These are phyloP conservation scores for Zaprionus nigranus DNA, from an alignment of 1,140 invertebrate species.

Conservation along the genomic window DNA sequence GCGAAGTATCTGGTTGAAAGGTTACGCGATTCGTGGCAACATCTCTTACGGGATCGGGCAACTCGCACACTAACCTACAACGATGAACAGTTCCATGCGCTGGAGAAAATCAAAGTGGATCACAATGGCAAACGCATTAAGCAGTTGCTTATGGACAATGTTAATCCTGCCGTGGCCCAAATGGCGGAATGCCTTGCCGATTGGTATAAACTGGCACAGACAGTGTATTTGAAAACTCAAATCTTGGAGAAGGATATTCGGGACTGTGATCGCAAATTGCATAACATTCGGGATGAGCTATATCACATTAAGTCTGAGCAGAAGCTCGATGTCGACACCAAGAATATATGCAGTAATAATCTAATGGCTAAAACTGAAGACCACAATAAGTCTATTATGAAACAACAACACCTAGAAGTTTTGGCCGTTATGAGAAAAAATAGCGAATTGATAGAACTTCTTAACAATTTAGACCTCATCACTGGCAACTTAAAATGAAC, in stretches of 20 bases:
- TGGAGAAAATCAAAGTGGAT: slow-evolving; percentile 91
- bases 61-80: slow-evolving; percentile 94
- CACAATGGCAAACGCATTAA: slow-evolving; percentile 90
- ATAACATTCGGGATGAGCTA: slow-evolving; percentile 73
- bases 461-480: slow-evolving; percentile 58
- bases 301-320: slow-evolving; percentile 74
- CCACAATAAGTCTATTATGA: slow-evolving; percentile 70
- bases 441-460: slow-evolving; percentile 57
- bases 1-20: slow-evolving; percentile 91
- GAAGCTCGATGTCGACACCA: slow-evolving; percentile 66
- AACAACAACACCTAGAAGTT: slow-evolving; percentile 71
- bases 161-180: slow-evolving; percentile 87
- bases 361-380: slow-evolving; percentile 78
- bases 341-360: slow-evolving; percentile 69
- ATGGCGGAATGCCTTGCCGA: slow-evolving; percentile 90
- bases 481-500: slow-evolving; percentile 39
- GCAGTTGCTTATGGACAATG: slow-evolving; percentile 87
- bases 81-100: slow-evolving; percentile 96
- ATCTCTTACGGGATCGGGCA: slow-evolving; percentile 93
- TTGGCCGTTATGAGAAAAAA: slow-evolving; percentile 66
- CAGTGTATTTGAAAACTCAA: slow-evolving; percentile 89
- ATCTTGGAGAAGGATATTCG: slow-evolving; percentile 89
- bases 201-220: slow-evolving; percentile 93
- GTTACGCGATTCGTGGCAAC: slow-evolving; percentile 95
- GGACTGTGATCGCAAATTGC: slow-evolving; percentile 85